These are phyloP conservation scores for Lutjanus argentimaculatus DNA, from an alignment of 2,797 vertebrate species.

Conservation along the genomic window DNA sequence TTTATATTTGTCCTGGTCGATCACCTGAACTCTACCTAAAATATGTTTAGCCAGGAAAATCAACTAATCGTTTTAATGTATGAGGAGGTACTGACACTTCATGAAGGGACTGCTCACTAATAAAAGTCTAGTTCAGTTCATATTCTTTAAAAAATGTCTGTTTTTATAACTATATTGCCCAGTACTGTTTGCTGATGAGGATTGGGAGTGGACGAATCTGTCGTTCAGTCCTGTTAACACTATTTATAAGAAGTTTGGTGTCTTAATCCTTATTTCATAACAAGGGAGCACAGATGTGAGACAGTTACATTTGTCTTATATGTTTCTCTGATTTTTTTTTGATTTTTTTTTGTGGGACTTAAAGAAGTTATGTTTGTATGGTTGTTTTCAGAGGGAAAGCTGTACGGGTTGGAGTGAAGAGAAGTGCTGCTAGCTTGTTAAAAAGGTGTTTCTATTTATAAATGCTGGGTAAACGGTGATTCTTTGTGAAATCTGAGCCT, in stretches of 20 bases:
- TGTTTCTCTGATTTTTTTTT: slow-evolving; percentile 9
- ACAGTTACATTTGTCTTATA: neutral
- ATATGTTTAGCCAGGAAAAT: neutral
- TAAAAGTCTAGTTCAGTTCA: slow-evolving; percentile 25
- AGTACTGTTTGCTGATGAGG: neutral
- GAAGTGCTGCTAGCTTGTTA: slow-evolving; percentile 46
- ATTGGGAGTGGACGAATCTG: neutral
- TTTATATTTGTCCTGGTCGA: slow-evolving; percentile 32
- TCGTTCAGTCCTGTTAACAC: slow-evolving; percentile 15
- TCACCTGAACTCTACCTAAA: neutral
- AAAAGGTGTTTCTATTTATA: slow-evolving; percentile 59
- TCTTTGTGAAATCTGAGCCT: slow-evolving; percentile 47
- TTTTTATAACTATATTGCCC: slow-evolving; percentile 13
- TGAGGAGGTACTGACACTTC: slow-evolving; percentile 10
- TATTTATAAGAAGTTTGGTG: slow-evolving; percentile 24
- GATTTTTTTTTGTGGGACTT: slow-evolving; percentile 4
- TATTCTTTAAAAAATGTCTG: slow-evolving; percentile 6
- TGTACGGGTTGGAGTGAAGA: slow-evolving; percentile 15
- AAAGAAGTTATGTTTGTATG: neutral
- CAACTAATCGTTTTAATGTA: neutral
- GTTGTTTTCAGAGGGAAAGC: slow-evolving; percentile 43
- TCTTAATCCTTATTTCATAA: slow-evolving; percentile 19
- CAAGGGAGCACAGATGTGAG: neutral
- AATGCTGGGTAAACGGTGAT: neutral
- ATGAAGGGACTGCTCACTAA: slow-evolving; percentile 29